Evolutionary conservation across 2,888 invertebrate genomes (phyloP).

Genomic region (Peribatodes rhomboidaria): DNA sequence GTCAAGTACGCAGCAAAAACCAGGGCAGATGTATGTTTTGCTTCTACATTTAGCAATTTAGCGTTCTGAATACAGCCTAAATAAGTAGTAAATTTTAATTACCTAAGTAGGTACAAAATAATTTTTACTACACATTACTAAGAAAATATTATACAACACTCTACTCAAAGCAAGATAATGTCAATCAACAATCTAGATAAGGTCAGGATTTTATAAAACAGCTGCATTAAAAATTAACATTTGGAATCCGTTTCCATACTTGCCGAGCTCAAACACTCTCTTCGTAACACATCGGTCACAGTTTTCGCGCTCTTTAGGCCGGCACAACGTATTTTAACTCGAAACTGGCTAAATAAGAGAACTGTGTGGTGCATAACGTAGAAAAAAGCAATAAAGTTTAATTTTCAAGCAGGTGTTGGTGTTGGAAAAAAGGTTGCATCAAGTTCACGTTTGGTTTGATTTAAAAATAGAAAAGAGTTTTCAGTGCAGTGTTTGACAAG

Average conservation of each 20-base stretch:
- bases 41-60: too few relatives aligned
- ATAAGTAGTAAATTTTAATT: too few relatives aligned
- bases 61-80: too few relatives aligned
- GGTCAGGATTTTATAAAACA: neutral
- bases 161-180: constrained; percentile 2
- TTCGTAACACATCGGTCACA: constrained; percentile 40
- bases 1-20: too few relatives aligned
- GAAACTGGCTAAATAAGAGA: neutral
- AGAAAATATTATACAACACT: neutral
- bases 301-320: constrained; percentile 46
- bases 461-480: too few relatives aligned
- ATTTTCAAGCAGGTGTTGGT: neutral
- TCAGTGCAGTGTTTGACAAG: neutral
- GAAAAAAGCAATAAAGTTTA: neutral
- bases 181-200: constrained; percentile 14
- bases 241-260: constrained; percentile 42
- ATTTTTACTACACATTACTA: neutral
- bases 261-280: constrained; percentile 24
- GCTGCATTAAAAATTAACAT: constrained; percentile 15
- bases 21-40: too few relatives aligned
- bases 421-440: neutral
- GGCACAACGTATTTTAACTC: constrained; percentile 43
- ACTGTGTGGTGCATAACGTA: neutral
- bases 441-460: too few relatives aligned
- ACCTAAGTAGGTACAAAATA: too few relatives aligned